These are phyloP conservation scores for Henricia sp. DNA, from an alignment of 53 echinoderm and acorn worm genomes.

Conservation along the genomic window DNA sequence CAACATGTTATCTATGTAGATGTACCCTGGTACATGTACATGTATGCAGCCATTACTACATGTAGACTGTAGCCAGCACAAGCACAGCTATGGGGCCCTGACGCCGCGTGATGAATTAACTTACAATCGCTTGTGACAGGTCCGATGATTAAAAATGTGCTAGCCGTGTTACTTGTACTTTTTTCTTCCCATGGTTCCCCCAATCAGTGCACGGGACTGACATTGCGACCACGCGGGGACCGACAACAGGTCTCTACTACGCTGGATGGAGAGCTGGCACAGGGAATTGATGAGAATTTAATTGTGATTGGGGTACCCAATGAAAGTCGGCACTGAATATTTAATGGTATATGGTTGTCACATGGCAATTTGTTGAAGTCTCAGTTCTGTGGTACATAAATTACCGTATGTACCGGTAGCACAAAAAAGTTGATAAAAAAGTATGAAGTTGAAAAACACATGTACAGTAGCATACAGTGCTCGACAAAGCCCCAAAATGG, in stretches of 20 bases:
- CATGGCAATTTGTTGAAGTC: no score
- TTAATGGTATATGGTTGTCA: no score
- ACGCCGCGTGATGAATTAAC: constrained; percentile 26
- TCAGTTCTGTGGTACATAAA: no score
- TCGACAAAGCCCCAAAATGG: no score
- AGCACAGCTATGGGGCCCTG: constrained; percentile 5
- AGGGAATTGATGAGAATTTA: background rate
- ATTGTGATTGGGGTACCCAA: background rate
- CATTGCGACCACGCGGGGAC: background rate
- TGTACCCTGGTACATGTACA: no score
- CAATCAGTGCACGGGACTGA: constrained; percentile 8
- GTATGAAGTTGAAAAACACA: no score
- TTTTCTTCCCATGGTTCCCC: background rate
- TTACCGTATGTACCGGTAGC: no score
- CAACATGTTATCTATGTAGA: no score
- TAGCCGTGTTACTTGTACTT: constrained; percentile 16
- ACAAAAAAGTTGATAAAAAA: no score
- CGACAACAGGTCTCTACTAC: background rate
- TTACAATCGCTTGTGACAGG: constrained; percentile 48
- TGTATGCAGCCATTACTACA: background rate
- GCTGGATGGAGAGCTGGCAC: background rate
- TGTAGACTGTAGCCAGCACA: no score
- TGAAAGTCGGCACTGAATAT: no score
- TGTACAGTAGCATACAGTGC: no score
- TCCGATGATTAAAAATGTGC: constrained; percentile 48